These are phyloP conservation scores for Dipodomys spectabilis DNA, from an alignment of 2,113 vertebrate species.

Conservation along the genomic window DNA sequence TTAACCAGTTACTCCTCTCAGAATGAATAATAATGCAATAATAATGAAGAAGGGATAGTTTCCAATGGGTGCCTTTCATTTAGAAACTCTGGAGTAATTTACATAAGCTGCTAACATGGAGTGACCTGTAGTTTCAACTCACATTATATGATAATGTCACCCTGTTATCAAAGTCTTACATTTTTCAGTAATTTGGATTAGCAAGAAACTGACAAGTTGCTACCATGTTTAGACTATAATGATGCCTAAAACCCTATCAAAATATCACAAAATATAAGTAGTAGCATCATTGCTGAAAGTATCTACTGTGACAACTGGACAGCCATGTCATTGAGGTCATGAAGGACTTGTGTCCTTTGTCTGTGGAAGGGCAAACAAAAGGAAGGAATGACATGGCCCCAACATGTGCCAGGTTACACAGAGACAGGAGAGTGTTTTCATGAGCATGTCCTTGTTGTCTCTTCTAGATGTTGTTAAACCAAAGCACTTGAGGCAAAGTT, in stretches of 20 bases:
- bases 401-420: background rate
- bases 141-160: slow-evolving; percentile 21
- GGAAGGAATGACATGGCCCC: background rate
- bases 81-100: slow-evolving; percentile 57
- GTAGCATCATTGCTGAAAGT: background rate
- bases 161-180: background rate
- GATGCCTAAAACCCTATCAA: background rate
- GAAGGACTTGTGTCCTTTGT: background rate
- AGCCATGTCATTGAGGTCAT: too few species aligned
- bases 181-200: slow-evolving; percentile 30
- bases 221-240: background rate
- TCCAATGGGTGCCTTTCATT: slow-evolving; percentile 58
- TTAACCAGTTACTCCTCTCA: slow-evolving; percentile 81
- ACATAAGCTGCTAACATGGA: slow-evolving; percentile 36
- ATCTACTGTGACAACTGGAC: background rate
- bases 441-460: background rate
- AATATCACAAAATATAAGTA: background rate
- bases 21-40: slow-evolving; percentile 77
- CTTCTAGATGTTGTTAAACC: background rate
- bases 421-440: background rate
- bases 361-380: background rate
- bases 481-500: background rate
- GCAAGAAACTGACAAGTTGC: slow-evolving; percentile 37
- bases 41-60: slow-evolving; percentile 58
- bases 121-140: slow-evolving; percentile 47